Evolutionary conservation across 1,140 invertebrate species (phyloP).

Genomic region (Drosophila pseudoananassae): DNA sequence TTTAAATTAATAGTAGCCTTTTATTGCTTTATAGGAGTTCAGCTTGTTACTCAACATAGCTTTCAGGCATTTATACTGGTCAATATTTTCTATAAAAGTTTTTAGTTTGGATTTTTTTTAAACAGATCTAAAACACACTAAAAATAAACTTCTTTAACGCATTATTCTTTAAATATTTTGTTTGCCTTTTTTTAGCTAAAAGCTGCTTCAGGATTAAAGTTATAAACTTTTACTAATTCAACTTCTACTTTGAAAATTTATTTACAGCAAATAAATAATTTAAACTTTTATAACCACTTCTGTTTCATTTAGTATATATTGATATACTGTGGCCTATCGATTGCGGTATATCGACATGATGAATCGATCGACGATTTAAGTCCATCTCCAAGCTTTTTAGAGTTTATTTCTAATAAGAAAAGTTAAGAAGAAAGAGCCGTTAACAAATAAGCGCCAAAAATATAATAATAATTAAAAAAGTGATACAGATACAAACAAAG

Average conservation of each 20-base stretch:
- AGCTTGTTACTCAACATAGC: too few species aligned
- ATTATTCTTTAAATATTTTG: too few species aligned
- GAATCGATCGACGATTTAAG: not conserved
- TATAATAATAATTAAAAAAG: not conserved
- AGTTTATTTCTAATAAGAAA: not conserved
- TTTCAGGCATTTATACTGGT: too few species aligned
- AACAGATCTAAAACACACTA: too few species aligned
- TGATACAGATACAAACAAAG: not conserved
- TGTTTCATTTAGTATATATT: not conserved
- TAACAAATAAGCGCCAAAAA: not conserved
- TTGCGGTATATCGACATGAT: not conserved
- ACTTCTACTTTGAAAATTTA: not conserved
- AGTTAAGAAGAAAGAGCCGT: not conserved
- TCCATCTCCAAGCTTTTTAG: not conserved
- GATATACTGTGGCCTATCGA: too few species aligned
- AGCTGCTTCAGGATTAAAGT: not conserved
- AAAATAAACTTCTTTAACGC: too few species aligned
- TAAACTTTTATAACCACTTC: not conserved
- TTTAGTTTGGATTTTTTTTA: too few species aligned
- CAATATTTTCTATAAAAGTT: too few species aligned
- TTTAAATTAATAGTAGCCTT: too few species aligned
- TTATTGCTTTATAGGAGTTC: too few species aligned
- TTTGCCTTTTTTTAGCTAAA: not conserved
- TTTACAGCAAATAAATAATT: slow-evolving; percentile 1
- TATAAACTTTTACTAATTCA: not conserved